Base-by-base conservation (phyloP, 2,113 vertebrate species). In the Nannobrachium achirus region DNA sequence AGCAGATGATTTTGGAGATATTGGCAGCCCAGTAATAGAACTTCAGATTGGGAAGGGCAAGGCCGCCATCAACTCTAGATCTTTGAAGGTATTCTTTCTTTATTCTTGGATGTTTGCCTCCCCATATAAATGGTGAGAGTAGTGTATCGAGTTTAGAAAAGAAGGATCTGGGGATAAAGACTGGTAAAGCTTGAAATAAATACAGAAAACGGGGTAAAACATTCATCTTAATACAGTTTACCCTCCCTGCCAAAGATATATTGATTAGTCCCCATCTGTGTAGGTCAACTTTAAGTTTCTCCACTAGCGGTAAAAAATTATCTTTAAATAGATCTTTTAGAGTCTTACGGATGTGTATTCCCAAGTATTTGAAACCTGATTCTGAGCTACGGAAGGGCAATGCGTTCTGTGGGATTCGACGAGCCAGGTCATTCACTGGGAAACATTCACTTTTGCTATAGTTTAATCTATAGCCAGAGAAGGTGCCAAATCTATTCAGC, bases 291-390 rank as follows among this genome's bases (percentile, higher is more conserved):
- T 42, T 72, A 42, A 39, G 39, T 38, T 60, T 59, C 10, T 40
- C 14, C 15, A 60, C 10, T 25, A 57, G 44, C 9, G 25, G n/a
- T 9, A 11, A 16, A 25, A 51, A 49, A 20, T 50, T 57, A n/a
- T n/a, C n/a, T n/a, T n/a, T n/a, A n/a, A n/a, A n/a, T n/a, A n/a
- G n/a, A n/a, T n/a, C n/a, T n/a, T 63, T 39, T 2, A 11, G 10
- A 14, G 33, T 56, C 8, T 3, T 6, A 10, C 49, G 53, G 9
- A 71, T 49, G 2, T 56, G 18, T 39, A 63, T 56, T 33, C 59
- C 68, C 9, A 71, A 56, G 8, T 71, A 71, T 63, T 20, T 71
- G 18, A 71, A 63, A 39, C 59, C 50, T 9, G 41, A 51, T 18
- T 15, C 40, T 10, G 41, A 50, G 18, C 13, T 45, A n/a, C 16